Evolutionary conservation across 2,888 invertebrate genomes (phyloP).

Genomic region (Polydrusus pterygomalis): DNA sequence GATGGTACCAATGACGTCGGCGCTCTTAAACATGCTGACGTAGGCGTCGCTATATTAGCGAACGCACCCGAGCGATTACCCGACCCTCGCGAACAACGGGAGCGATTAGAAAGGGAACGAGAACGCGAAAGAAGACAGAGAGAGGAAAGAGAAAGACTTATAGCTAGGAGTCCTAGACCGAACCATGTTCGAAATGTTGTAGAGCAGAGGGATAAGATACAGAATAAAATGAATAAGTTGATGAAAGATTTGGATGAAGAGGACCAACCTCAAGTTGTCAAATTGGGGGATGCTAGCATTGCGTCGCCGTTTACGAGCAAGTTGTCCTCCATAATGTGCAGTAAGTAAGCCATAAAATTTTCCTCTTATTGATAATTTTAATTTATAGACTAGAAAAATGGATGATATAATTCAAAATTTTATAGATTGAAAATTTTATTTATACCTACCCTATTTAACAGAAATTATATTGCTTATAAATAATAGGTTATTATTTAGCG

Average conservation of each 20-base stretch:
- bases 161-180: conserved; percentile 60
- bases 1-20: conserved; percentile 99
- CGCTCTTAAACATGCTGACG: conserved; percentile 98
- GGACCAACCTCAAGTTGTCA: conserved; percentile 91
- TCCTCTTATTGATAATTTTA: no score
- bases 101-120: conserved; percentile 62
- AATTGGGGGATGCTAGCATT: conserved; percentile 98
- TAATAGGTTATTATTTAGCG: no score
- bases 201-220: conserved; percentile 65
- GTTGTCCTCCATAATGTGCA: conserved; percentile 95
- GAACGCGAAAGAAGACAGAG: conserved; percentile 60
- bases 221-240: conserved; percentile 76
- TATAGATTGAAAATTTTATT: no score
- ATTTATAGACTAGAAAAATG: no score
- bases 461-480: no score
- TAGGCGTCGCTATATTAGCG: conserved; percentile 93
- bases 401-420: no score
- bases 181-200: conserved; percentile 61
- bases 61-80: conserved; percentile 81
- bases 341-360: conserved; percentile 75
- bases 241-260: conserved; percentile 91
- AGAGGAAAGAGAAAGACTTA: conserved; percentile 55
- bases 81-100: conserved; percentile 68
- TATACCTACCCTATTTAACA: no score
- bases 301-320: conserved; percentile 99